Conservation (phyloP, 2,888 invertebrate genomes). For the Drosophila neotestacea region DNA sequence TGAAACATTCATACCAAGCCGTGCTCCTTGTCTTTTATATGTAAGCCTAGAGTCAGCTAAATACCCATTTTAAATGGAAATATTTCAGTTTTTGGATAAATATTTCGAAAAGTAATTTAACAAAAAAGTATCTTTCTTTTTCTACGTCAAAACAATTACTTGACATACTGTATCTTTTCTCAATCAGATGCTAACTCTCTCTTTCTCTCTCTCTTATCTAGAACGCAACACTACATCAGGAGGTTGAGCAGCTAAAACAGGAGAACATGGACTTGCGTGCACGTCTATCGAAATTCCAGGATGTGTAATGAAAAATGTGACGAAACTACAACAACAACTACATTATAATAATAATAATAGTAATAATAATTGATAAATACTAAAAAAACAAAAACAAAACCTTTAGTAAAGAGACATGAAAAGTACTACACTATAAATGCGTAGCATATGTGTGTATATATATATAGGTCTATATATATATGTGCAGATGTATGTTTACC, state of each 20-base stretch:
- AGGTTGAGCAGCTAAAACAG: constrained; percentile 95
- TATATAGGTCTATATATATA: constrained; percentile 16
- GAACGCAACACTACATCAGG: constrained; percentile 96
- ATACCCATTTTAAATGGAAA: no score
- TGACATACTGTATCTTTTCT: no score
- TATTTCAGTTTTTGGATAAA: no score
- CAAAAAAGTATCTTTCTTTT: no score
- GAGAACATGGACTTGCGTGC: constrained; percentile 95
- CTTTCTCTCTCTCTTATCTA: constrained; percentile 76
- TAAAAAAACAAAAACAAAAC: constrained; percentile 49
- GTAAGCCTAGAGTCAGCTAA: no score
- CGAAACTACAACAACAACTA: constrained; percentile 57
- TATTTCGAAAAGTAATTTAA: no score
- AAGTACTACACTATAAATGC: constrained; percentile 64
- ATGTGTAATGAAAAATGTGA: constrained; percentile 86
- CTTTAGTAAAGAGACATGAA: constrained; percentile 68
- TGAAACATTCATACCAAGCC: no score
- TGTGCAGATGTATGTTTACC: constrained; percentile 39
- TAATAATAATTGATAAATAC: constrained; percentile 46
- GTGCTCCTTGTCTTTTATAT: no score
- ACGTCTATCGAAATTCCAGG: constrained; percentile 95
- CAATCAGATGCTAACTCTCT: background rate
- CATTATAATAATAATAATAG: constrained; percentile 48
- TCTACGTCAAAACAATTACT: no score
- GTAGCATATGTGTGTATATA: constrained; percentile 31